phyloP scores from a whole-genome alignment of 2,888 invertebrate species.

The Ectemnius cavifrons region DNA sequence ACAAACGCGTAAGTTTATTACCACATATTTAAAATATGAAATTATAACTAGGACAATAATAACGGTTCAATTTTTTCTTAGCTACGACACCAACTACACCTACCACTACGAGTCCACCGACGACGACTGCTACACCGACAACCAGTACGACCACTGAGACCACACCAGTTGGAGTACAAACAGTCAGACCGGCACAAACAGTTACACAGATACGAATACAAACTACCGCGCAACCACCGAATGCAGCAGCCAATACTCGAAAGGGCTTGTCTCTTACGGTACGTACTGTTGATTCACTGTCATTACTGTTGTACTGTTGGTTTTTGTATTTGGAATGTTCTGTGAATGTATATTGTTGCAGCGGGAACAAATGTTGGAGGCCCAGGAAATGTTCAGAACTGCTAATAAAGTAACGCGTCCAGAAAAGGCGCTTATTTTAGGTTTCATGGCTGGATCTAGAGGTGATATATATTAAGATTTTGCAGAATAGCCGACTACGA shows the following conservation, averaged over 20 bases:
- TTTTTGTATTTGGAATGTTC: neutral
- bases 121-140: constrained; percentile 67
- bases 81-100: constrained; percentile 70
- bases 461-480: constrained; percentile 79
- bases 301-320: neutral
- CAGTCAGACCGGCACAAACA: constrained; percentile 76
- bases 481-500: neutral
- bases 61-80: constrained; percentile 31
- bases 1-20: constrained; percentile 64
- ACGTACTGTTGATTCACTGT: constrained; percentile 52
- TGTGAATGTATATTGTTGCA: constrained; percentile 76
- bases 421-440: constrained; percentile 97
- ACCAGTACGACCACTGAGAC: constrained; percentile 70
- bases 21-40: too few relatives aligned
- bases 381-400: constrained; percentile 97
- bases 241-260: constrained; percentile 79
- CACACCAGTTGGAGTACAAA: constrained; percentile 73
- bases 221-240: constrained; percentile 75
- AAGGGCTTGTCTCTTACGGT: constrained; percentile 87
- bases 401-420: constrained; percentile 97
- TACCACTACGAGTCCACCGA: constrained; percentile 68
- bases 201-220: constrained; percentile 81
- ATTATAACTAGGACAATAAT: too few relatives aligned
- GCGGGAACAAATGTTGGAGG: constrained; percentile 97
- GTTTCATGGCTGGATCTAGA: constrained; percentile 99